A percentile compares a stretch with the other conserved stretches of the same genome.
Conservation (phyloP, 2,888 invertebrate genomes). For the Pachycephus smyrnensis region DNA sequence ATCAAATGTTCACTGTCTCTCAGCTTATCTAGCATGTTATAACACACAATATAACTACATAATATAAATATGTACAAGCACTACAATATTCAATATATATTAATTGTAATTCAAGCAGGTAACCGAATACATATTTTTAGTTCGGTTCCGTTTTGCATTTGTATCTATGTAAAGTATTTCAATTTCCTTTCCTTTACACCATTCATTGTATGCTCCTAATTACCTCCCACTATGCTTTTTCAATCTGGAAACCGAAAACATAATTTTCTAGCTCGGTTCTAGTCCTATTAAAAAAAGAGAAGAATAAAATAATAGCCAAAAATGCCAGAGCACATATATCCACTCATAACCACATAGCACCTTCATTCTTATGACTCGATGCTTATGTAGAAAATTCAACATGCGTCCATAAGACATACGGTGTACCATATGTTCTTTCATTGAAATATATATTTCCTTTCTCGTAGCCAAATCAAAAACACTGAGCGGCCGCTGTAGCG, state of each 20-base stretch:
- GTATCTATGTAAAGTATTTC: slow-evolving; percentile 6
- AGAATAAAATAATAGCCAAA: background rate
- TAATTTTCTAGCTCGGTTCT: slow-evolving; percentile 40
- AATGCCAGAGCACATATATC: background rate
- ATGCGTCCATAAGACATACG: background rate
- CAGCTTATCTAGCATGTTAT: too few relatives aligned
- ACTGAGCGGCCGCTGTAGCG: slow-evolving; percentile 67
- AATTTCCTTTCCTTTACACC: slow-evolving; percentile 11
- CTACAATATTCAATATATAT: background rate
- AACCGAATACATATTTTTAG: slow-evolving; percentile 40
- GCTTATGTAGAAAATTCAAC: background rate
- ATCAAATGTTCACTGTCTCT: background rate
- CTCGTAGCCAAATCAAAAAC: slow-evolving; percentile 70
- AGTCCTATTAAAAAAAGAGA: slow-evolving; percentile 6
- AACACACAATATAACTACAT: background rate
- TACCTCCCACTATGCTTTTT: slow-evolving; percentile 12
- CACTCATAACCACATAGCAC: background rate
- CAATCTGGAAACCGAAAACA: slow-evolving; percentile 42
- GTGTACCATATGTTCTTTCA: background rate
- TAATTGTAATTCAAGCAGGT: slow-evolving; percentile 5
- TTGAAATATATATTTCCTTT: slow-evolving; percentile 25
- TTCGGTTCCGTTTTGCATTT: slow-evolving; percentile 32
- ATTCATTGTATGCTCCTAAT: slow-evolving; percentile 7
- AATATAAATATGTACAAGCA: background rate
- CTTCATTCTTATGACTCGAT: background rate